phyloP scores from a whole-genome alignment of 2,797 vertebrate species.

The Mormyrops boulengeri region DNA sequence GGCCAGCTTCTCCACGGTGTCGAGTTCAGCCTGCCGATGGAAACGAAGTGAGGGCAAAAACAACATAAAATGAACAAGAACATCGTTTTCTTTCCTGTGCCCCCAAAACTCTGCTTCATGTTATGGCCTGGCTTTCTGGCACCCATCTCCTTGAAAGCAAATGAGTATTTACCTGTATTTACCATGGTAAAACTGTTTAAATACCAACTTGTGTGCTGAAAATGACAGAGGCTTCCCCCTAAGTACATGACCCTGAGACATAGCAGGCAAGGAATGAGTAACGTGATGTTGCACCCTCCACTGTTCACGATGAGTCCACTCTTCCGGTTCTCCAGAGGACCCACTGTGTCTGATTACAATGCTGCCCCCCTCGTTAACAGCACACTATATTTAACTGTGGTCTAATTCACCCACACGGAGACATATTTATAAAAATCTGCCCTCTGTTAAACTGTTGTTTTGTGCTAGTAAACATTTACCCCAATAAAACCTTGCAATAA shows the following conservation, averaged over 20 bases:
- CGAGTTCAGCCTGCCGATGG: constrained; percentile 68
- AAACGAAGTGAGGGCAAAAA: background rate
- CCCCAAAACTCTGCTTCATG: background rate
- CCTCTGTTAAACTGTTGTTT: constrained; percentile 49
- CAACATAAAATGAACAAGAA: background rate
- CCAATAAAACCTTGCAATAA: constrained; percentile 30
- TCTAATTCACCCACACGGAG: constrained; percentile 39
- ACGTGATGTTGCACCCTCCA: background rate
- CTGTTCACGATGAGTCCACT: background rate
- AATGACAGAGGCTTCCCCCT: background rate
- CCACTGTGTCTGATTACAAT: background rate
- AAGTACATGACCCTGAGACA: background rate
- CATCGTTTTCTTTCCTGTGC: constrained; percentile 6
- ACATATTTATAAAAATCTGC: constrained; percentile 40
- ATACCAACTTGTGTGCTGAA: background rate
- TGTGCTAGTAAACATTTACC: constrained; percentile 27
- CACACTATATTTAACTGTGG: constrained; percentile 38
- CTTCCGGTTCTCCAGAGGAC: background rate
- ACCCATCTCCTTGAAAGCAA: background rate
- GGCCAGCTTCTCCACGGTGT: constrained; percentile 79
- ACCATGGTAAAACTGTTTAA: background rate
- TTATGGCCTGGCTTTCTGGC: background rate
- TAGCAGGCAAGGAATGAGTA: background rate
- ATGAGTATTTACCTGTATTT: background rate
- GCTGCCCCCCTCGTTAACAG: constrained; percentile 34